Evolutionary conservation across 92 coral and sea anemone genomes (phyloP).

Genomic region (Umimayanthus chanpuru): DNA sequence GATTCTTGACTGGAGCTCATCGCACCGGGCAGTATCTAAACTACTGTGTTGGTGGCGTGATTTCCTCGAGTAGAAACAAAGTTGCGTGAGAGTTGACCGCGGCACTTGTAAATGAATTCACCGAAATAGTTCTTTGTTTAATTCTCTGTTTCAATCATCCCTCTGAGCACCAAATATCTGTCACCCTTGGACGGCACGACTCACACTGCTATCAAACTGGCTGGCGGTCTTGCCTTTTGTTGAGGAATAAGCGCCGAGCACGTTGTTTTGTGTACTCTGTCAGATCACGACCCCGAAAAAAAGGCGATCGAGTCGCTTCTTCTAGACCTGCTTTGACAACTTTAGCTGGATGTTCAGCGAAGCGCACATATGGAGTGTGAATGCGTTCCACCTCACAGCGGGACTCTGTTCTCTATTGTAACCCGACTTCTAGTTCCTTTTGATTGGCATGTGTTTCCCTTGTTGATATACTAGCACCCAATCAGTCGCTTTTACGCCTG

Average conservation of each 20-base stretch:
- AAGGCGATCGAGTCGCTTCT: constrained; percentile 40
- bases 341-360: constrained; percentile 76
- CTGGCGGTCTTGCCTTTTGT: constrained; percentile 28
- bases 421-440: constrained; percentile 77
- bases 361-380: constrained; percentile 81
- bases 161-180: constrained; percentile 63
- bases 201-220: constrained; percentile 48
- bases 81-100: constrained; percentile 85
- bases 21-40: constrained; percentile 51
- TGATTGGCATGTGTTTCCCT: constrained; percentile 89
- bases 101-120: constrained; percentile 75
- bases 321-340: constrained; percentile 58
- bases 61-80: constrained; percentile 51
- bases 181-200: constrained; percentile 64
- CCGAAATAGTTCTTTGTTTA: constrained; percentile 86
- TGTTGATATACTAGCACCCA: constrained; percentile 92
- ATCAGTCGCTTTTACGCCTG: constrained; percentile 80
- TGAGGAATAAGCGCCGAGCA: constrained; percentile 1
- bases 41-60: constrained; percentile 63
- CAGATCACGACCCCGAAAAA: constrained; percentile 50
- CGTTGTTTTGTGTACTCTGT: constrained; percentile 22
- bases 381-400: constrained; percentile 69
- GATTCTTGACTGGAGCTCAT: constrained; percentile 87
- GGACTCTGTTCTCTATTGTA: constrained; percentile 89
- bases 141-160: constrained; percentile 72